Base-by-base conservation (phyloP, 2,888 invertebrate genomes). In the Leptarthrus brevirostris region DNA sequence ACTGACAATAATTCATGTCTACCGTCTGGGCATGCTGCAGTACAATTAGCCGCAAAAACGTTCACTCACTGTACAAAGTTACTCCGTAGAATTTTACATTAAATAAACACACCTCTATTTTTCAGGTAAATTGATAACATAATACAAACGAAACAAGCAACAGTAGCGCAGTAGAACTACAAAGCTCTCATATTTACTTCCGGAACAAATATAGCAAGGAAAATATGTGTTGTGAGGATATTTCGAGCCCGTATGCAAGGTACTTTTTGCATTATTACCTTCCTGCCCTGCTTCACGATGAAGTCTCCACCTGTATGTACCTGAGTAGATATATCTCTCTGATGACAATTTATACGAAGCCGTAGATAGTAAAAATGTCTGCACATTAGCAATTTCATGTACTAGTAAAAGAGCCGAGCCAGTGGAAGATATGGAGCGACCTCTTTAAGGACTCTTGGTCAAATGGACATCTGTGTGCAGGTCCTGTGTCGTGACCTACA, bases 101-200 rank as follows among this genome's bases (percentile, higher is more conserved):
- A 69, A 30, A 34, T 52, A 69, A 52, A 69, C 52, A 69, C 1
- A 66, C 26, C 52, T 52, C 69, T 52, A 52, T 69, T 52, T 69
- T 30, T 34, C 69, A 22, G 1, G 49, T 52, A 69, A 69, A 49
- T 52, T 18, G 47, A 44, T 26, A 64, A 64, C 64, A 44, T 47
- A 47, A 47, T 44, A 36, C 24, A 44, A 64, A 44, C 20, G 30
- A 47, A 69, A 34, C 34, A 69, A 52, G 69, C 34, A 52, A 36
- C 52, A 52, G 69, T 20, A 30, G 49, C 52, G 16, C 12, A 18
- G 18, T 52, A 52, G 30, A 69, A 52, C 52, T 69, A 69, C 52
- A 66, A 66, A 66, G 26, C 64, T 24, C 64, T 66, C 47, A 52
- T 69, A 69, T 69, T 49, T 69, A 30, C 34, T 52, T 49, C 69